Conservation (phyloP, 2,888 invertebrate species). For the Molanna angustata region DNA sequence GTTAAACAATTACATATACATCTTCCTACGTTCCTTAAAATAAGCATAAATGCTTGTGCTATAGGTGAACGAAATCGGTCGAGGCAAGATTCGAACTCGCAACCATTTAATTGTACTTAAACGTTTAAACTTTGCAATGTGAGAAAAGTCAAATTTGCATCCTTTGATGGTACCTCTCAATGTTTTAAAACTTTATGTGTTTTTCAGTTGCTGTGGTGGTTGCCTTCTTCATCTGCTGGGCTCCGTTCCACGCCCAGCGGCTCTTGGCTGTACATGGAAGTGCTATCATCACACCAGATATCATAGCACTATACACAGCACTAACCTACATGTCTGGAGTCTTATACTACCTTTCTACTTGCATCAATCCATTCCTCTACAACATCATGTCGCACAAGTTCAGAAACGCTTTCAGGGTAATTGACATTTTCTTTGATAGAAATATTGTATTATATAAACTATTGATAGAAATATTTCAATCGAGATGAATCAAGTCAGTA, state of each 20-base stretch:
- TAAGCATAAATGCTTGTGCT: too few relatives aligned
- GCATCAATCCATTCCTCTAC: slow-evolving; percentile 90
- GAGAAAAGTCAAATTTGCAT: too few relatives aligned
- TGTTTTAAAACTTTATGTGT: neutral
- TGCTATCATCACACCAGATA: slow-evolving; percentile 46
- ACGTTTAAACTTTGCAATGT: too few relatives aligned
- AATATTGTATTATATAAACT: too few relatives aligned
- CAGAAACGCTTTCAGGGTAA: slow-evolving; percentile 86
- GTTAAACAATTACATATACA: too few relatives aligned
- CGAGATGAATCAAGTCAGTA: too few relatives aligned
- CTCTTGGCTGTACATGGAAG: slow-evolving; percentile 74
- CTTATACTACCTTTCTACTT: slow-evolving; percentile 88
- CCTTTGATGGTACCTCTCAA: too few relatives aligned
- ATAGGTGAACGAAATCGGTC: too few relatives aligned
- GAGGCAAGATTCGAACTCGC: too few relatives aligned
- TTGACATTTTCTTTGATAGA: neutral
- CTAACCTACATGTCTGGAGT: slow-evolving; percentile 84
- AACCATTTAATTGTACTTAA: too few relatives aligned
- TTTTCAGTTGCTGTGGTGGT: slow-evolving; percentile 82
- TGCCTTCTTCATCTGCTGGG: slow-evolving; percentile 88
- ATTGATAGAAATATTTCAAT: too few relatives aligned
- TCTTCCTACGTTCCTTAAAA: too few relatives aligned
- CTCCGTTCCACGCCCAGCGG: slow-evolving; percentile 91
- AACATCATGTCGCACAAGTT: slow-evolving; percentile 95
- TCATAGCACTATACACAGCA: slow-evolving; percentile 60